Base-by-base conservation (phyloP, 2,888 invertebrate genomes). In the Pyralis farinalis region DNA sequence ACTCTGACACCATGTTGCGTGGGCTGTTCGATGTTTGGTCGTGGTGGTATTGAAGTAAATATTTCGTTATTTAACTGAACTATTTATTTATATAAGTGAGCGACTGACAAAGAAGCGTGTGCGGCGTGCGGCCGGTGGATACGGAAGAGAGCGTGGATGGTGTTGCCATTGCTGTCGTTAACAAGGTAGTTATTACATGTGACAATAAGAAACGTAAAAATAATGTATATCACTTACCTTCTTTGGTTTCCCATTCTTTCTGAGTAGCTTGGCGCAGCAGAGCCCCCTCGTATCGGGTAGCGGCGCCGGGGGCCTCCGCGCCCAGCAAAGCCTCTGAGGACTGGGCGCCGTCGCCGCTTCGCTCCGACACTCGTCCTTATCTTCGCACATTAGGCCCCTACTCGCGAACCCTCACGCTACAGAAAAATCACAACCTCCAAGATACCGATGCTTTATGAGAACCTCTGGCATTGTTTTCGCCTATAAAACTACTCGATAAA, bases 201-300 rank as follows among this genome's bases (percentile, higher is more conserved):
- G n/a, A n/a, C n/a, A n/a, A n/a, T n/a, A n/a, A n/a, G n/a, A n/a
- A n/a, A n/a, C n/a, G n/a, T n/a, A n/a, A n/a, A n/a, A n/a, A n/a
- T n/a, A n/a, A 21, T 25, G n/a, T 2, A 44, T 34, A 34, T 35
- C 28, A 51, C 74, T 89, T 70, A 94, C 94, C 92, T 95, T 95
- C 80, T 94, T 95, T 37, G 95, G 94, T 70, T 93, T 93, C 56
- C 95, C 95, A 82, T 95, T 95, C 88, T 94, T 94, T 71, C 93
- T 91, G 42, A 96, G 91, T 54, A 96, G 89, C 80, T 95, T 95
- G 67, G 94, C 93, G 82, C 95, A 95, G 79, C 94, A 95, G 73
- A 95, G 94, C 50, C 95, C 95, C 49, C 94, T 91, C 61, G 94
- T 95, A 80, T 95, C 95, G 47, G 88, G 87, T 56, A 90, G 79